Evolutionary conservation across 1,140 invertebrate genomes (phyloP).

Genomic region (Drosophila auraria): DNA sequence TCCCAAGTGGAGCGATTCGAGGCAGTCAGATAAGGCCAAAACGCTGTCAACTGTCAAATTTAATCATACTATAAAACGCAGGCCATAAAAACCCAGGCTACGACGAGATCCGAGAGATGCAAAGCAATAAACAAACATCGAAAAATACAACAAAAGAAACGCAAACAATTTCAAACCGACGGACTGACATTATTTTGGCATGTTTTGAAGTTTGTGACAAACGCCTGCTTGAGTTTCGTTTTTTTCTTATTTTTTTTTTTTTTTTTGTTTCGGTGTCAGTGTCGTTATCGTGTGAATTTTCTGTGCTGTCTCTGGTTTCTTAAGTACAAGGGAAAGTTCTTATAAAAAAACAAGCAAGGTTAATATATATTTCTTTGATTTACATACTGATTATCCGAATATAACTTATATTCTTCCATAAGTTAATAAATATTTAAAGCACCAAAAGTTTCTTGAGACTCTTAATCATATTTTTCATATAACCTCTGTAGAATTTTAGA

Average conservation of each 20-base stretch:
- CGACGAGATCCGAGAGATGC: slow-evolving; percentile 44
- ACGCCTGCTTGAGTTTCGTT: slow-evolving; percentile 39
- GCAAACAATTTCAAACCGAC: slow-evolving; percentile 17
- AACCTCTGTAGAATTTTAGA: too few relatives aligned
- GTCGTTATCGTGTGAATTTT: slow-evolving; percentile 48
- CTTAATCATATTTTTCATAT: too few relatives aligned
- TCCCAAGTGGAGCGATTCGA: slow-evolving; percentile 45
- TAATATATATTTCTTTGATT: too few relatives aligned
- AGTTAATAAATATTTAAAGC: too few relatives aligned
- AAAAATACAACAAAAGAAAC: slow-evolving; percentile 54
- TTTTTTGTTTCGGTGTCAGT: slow-evolving; percentile 32
- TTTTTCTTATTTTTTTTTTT: not conserved
- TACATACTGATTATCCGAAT: too few relatives aligned
- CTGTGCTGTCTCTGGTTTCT: not conserved
- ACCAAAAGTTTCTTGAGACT: too few relatives aligned
- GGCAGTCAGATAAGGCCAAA: slow-evolving; percentile 58
- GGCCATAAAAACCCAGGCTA: slow-evolving; percentile 46
- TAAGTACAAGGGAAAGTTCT: slow-evolving; percentile 9
- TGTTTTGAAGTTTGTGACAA: slow-evolving; percentile 48
- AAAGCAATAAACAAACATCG: slow-evolving; percentile 42
- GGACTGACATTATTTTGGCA: slow-evolving; percentile 66
- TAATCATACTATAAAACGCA: slow-evolving; percentile 72
- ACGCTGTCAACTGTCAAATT: slow-evolving; percentile 82
- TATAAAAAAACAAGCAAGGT: not conserved
- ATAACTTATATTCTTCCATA: too few relatives aligned